These are phyloP conservation scores for Chymomyza caudatula DNA, from an alignment of 2,888 invertebrate species.

Conservation along the genomic window DNA sequence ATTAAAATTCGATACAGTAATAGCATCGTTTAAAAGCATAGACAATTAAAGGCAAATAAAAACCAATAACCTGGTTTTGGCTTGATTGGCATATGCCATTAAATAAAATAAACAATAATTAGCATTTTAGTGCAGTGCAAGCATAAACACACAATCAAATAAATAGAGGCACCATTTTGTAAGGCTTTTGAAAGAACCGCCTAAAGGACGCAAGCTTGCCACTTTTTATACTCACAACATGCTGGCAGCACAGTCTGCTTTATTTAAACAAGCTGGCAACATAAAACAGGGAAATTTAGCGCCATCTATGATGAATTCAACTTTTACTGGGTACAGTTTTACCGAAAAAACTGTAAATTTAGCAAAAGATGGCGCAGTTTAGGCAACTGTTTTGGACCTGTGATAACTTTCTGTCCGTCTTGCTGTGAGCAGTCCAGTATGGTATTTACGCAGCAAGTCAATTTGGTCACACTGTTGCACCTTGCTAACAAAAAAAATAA, in stretches of 20 bases:
- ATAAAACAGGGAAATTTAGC: background rate
- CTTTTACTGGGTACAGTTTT: constrained; percentile 11
- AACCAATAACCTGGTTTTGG: constrained; percentile 2
- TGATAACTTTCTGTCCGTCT: too few relatives aligned
- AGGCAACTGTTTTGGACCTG: too few relatives aligned
- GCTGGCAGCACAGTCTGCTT: background rate
- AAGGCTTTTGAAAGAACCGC: constrained; percentile 10
- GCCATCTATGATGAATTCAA: background rate
- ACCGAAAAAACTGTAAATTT: background rate
- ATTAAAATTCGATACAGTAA: background rate
- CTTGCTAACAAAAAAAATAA: background rate
- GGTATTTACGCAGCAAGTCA: background rate
- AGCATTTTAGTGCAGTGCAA: constrained; percentile 2
- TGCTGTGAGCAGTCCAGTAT: too few relatives aligned
- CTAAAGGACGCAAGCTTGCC: constrained; percentile 17
- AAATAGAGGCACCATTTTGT: background rate
- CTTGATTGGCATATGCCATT: background rate
- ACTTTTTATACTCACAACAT: constrained; percentile 1
- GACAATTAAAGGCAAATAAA: constrained; percentile 19
- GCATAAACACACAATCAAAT: background rate
- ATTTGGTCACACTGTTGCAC: background rate
- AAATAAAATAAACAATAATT: constrained; percentile 8
- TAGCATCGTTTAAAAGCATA: background rate
- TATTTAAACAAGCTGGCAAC: constrained; percentile 2
- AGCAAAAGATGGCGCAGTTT: background rate